Evolutionary conservation across 2,888 invertebrate species (phyloP).

Genomic region (Pristionchus japonicus): DNA sequence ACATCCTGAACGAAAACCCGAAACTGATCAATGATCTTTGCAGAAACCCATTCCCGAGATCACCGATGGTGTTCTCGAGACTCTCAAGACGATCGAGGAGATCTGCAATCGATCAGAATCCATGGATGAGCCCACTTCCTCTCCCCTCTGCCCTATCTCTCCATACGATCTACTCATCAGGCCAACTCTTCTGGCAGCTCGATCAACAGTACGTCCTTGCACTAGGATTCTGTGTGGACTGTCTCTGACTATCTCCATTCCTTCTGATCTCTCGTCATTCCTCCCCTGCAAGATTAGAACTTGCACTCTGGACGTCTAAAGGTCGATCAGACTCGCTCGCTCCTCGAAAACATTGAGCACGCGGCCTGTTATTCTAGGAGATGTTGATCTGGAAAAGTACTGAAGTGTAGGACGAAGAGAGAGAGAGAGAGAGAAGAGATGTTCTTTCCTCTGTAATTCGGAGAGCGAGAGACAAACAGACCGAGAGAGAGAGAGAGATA

Average conservation of each 20-base stretch:
- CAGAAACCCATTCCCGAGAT: conserved; percentile 14
- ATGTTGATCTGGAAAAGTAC: conserved; percentile 27
- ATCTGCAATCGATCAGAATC: conserved; percentile 63
- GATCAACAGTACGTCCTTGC: conserved; percentile 53
- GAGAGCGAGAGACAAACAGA: conserved; percentile 6
- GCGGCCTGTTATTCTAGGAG: conserved; percentile 31
- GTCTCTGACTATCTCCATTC: too few relatives aligned
- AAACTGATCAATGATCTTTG: too few relatives aligned
- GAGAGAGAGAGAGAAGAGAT: not conserved
- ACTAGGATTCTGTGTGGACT: too few relatives aligned
- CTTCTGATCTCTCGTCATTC: not conserved
- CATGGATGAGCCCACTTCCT: conserved; percentile 41
- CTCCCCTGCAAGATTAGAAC: not conserved
- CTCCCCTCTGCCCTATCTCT: conserved; percentile 46
- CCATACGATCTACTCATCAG: conserved; percentile 53
- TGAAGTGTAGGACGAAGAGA: conserved; percentile 13
- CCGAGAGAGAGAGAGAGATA: not conserved
- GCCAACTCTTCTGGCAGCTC: conserved; percentile 56
- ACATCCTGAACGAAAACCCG: too few relatives aligned
- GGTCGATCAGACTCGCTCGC: not conserved
- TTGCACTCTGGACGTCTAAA: not conserved
- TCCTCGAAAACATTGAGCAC: not conserved
- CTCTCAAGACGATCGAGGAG: conserved; percentile 68
- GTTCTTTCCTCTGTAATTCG: conserved; percentile 7
- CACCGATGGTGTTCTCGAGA: conserved; percentile 62